Percentiles rank a stretch among this genome's conserved stretches.
These are phyloP conservation scores for Zaprionus inermis DNA, from an alignment of 1,140 invertebrate species.

Conservation along the genomic window DNA sequence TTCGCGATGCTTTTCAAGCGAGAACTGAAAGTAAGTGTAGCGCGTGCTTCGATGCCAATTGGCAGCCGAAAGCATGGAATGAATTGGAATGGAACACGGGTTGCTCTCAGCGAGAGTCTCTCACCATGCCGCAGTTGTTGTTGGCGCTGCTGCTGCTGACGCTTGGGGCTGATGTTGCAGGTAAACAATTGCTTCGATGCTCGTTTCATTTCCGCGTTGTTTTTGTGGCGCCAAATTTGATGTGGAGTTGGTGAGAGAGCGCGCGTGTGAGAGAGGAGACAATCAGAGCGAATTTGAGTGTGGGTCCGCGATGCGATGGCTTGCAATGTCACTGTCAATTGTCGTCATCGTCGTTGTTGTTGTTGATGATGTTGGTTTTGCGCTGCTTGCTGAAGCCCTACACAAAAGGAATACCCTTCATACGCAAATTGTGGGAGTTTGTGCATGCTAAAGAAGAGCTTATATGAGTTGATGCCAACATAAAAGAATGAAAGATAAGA, in stretches of 20 bases:
- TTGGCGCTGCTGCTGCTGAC: slow-evolving; percentile 19
- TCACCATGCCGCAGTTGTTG: slow-evolving; percentile 8
- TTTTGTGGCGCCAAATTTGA: slow-evolving; percentile 31
- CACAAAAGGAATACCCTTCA: slow-evolving; percentile 31
- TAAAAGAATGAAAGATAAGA: neutral
- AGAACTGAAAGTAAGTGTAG: slow-evolving; percentile 52
- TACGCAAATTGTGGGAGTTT: neutral
- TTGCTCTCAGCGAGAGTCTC: too few species aligned
- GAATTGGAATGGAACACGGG: slow-evolving; percentile 48
- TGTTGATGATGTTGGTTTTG: slow-evolving; percentile 33
- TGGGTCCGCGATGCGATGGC: slow-evolving; percentile 25
- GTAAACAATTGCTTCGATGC: slow-evolving; percentile 48
- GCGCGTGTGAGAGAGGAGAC: slow-evolving; percentile 15
- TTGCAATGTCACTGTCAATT: slow-evolving; percentile 75
- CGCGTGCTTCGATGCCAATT: slow-evolving; percentile 53
- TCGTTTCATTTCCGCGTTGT: slow-evolving; percentile 45
- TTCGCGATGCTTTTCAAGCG: slow-evolving; percentile 62
- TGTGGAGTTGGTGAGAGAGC: slow-evolving; percentile 2
- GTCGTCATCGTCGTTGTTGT: slow-evolving; percentile 1
- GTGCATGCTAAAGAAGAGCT: neutral
- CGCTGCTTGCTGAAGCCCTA: slow-evolving; percentile 61
- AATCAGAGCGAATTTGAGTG: slow-evolving; percentile 12
- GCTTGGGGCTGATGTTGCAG: slow-evolving; percentile 31
- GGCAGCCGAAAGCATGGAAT: slow-evolving; percentile 52
- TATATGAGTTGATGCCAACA: neutral